Evolutionary conservation across 2,888 invertebrate species (phyloP).

Genomic region (Rhagonycha lutea): DNA sequence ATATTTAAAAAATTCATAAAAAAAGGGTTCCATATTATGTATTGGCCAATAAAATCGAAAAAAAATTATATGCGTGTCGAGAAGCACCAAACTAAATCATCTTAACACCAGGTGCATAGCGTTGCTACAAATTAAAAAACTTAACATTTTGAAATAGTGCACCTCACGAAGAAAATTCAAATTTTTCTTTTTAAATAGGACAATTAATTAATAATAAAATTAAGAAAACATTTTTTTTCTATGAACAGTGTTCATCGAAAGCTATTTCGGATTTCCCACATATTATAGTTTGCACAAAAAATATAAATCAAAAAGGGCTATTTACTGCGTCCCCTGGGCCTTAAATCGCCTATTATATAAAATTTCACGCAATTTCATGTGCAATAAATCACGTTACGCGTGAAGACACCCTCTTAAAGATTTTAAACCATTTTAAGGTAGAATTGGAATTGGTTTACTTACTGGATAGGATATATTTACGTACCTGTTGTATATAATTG

Average conservation of each 20-base stretch:
- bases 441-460: slow-evolving; percentile 3
- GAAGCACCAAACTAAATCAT: neutral
- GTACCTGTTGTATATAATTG: slow-evolving; percentile 15
- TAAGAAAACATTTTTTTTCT: neutral
- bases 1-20: no score
- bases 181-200: neutral
- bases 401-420: slow-evolving; percentile 32
- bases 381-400: slow-evolving; percentile 43
- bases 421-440: slow-evolving; percentile 27
- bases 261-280: slow-evolving; percentile 22
- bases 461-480: slow-evolving; percentile 4
- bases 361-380: slow-evolving; percentile 46
- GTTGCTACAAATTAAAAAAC: neutral
- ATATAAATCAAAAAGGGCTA: slow-evolving; percentile 38
- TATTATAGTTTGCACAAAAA: slow-evolving; percentile 8
- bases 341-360: slow-evolving; percentile 43
- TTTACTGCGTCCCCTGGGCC: slow-evolving; percentile 37
- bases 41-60: no score
- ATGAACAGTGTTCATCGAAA: neutral
- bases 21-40: no score
- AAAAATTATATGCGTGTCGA: no score
- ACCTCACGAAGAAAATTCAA: neutral
- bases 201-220: neutral
- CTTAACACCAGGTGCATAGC: neutral
- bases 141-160: neutral